These are phyloP conservation scores for Pegea sp. DNA, from an alignment of 23 tunicate genomes.

Conservation along the genomic window DNA sequence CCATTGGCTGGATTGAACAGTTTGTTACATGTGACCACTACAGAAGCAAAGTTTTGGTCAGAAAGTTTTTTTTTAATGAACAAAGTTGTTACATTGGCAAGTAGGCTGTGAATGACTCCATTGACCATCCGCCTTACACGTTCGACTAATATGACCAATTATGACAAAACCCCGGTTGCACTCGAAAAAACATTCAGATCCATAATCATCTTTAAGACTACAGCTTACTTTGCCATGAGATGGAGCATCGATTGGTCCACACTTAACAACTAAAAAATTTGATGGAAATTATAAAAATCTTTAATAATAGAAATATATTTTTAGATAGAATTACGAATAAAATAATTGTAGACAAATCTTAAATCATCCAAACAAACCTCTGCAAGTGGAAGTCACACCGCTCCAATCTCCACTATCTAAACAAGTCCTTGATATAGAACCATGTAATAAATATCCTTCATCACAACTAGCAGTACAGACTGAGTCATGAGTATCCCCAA, in stretches of 20 bases:
- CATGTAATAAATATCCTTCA: conserved; percentile 37
- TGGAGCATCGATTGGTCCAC: conserved; percentile 34
- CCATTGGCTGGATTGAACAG: conserved; percentile 50
- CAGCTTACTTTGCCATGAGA: conserved; percentile 41
- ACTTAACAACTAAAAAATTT: conserved; percentile 24
- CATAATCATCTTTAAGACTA: conserved; percentile 19
- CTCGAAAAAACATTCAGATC: conserved; percentile 29
- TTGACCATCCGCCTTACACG: conserved; percentile 23
- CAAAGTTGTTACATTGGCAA: conserved; percentile 42
- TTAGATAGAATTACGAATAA: neutral
- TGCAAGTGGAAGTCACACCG: conserved; percentile 24
- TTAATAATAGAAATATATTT: too few species aligned
- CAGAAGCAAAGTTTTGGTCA: too few species aligned
- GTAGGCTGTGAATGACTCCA: conserved; percentile 44
- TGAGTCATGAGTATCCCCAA: conserved; percentile 25
- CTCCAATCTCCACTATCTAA: conserved; percentile 21
- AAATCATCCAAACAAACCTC: conserved; percentile 1
- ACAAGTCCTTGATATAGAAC: conserved; percentile 30
- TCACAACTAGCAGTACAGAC: conserved; percentile 41
- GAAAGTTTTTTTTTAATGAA: too few species aligned
- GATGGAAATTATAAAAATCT: too few species aligned
- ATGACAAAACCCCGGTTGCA: conserved; percentile 41
- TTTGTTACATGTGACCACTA: conserved; percentile 40
- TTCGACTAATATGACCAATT: conserved; percentile 12
- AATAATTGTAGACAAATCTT: neutral